Conservation (phyloP, 2,888 invertebrate species). For the Erebia epiphron region DNA sequence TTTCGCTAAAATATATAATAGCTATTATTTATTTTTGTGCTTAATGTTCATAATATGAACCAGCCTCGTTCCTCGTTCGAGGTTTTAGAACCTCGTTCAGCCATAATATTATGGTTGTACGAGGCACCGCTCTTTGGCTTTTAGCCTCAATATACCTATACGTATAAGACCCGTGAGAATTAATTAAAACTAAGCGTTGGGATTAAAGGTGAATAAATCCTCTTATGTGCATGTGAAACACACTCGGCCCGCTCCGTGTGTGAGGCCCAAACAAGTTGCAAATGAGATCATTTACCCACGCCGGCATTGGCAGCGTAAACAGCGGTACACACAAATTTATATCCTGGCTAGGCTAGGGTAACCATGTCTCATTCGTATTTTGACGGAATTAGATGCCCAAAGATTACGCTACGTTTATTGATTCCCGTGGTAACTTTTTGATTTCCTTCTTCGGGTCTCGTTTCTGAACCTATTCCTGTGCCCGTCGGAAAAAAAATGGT, state of each 20-base stretch:
- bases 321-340: conserved; percentile 17
- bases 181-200: conserved; percentile 18
- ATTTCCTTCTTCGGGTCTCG: no score
- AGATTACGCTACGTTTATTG: no score
- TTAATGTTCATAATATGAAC: no score
- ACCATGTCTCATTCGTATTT: not conserved
- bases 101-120: not conserved
- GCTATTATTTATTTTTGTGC: no score
- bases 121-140: not conserved
- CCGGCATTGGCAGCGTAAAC: conserved; percentile 7
- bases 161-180: conserved; percentile 9
- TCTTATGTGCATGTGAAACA: conserved; percentile 11
- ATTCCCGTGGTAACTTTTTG: no score
- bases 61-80: no score
- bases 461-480: no score
- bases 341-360: conserved; percentile 12
- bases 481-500: no score
- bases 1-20: no score
- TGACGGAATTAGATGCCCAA: no score
- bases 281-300: conserved; percentile 37
- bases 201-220: conserved; percentile 22
- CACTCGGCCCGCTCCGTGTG: not conserved
- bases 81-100: no score
- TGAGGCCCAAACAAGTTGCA: conserved; percentile 33
- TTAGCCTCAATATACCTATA: not conserved